These are phyloP conservation scores for Alethe castanea DNA, from an alignment of 2,113 vertebrate species.

Conservation along the genomic window DNA sequence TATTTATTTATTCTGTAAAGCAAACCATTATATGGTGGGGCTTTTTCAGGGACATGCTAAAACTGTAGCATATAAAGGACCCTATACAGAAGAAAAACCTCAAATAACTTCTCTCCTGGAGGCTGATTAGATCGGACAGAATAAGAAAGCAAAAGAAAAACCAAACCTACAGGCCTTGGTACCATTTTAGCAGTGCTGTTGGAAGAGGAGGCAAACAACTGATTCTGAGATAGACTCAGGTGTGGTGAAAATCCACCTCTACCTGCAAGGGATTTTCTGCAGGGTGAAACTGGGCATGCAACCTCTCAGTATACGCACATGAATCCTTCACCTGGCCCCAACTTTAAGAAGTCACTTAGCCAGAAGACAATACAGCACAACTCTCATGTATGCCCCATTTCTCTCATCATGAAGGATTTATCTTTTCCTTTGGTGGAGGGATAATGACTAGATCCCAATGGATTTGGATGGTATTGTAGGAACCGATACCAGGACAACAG, in stretches of 20 bases:
- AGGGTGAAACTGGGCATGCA: not conserved
- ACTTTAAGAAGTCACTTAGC: not conserved
- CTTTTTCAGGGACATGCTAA: not conserved
- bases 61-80: not conserved
- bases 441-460: not conserved
- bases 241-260: not conserved
- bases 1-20: not conserved
- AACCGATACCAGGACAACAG: not conserved
- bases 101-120: not conserved
- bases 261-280: not conserved
- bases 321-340: not conserved
- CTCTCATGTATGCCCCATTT: not conserved
- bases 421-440: not conserved
- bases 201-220: not conserved
- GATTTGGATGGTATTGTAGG: not conserved
- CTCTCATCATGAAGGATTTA: not conserved
- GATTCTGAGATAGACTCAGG: not conserved
- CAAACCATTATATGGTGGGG: not conserved
- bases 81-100: not conserved
- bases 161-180: not conserved
- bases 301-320: not conserved
- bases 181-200: not conserved
- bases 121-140: not conserved
- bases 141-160: not conserved
- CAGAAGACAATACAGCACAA: accelerated